Conservation (phyloP, 2,797 vertebrate species). For the Borostomias antarcticus region DNA sequence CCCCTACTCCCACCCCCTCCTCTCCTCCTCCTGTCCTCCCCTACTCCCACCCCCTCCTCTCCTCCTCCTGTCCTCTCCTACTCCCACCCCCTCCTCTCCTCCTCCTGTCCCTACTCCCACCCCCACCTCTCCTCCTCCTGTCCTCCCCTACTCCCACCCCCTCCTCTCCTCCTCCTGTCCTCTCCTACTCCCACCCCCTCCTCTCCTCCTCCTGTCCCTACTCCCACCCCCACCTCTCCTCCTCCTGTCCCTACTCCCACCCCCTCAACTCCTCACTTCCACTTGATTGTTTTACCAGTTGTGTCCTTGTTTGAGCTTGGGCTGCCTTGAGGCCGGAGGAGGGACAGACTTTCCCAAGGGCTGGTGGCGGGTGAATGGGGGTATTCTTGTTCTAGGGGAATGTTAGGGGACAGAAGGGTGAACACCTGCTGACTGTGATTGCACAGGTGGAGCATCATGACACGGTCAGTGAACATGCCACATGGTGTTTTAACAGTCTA, state of each 20-base stretch:
- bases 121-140: too few relatives aligned
- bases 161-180: constrained; percentile 36
- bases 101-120: constrained; percentile 38
- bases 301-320: constrained; percentile 59
- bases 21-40: constrained; percentile 8
- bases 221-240: constrained; percentile 41
- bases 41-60: constrained; percentile 17
- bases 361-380: constrained; percentile 50
- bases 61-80: too few relatives aligned
- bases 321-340: constrained; percentile 44
- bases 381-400: constrained; percentile 44
- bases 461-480: constrained; percentile 30
- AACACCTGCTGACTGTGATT: constrained; percentile 67
- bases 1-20: neutral
- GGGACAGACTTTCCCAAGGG: constrained; percentile 63
- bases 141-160: constrained; percentile 10
- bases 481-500: neutral
- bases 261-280: constrained; percentile 48
- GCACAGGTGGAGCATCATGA: constrained; percentile 64
- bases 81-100: constrained; percentile 35
- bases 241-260: neutral
- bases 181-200: constrained; percentile 1
- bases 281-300: constrained; percentile 73
- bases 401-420: constrained; percentile 33
- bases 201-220: constrained; percentile 51